Evolutionary conservation across 2,113 vertebrate species (phyloP).

Genomic region (Litocranius walleri): DNA sequence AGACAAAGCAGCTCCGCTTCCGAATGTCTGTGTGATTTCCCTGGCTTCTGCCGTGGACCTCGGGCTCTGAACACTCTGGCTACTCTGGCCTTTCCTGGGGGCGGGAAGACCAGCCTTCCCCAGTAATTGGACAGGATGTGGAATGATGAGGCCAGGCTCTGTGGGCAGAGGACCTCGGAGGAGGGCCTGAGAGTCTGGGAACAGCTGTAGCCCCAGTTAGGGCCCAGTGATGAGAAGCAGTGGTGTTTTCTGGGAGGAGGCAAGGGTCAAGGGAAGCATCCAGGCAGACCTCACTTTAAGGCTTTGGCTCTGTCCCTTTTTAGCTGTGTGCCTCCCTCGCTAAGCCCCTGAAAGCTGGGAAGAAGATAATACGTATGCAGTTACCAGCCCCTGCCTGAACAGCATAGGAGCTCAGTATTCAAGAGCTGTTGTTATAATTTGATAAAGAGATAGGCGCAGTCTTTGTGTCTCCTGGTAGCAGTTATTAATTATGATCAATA

Average conservation of each 20-base stretch:
- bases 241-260: background rate
- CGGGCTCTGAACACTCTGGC: conserved; percentile 7
- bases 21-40: background rate
- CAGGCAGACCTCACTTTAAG: background rate
- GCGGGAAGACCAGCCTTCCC: background rate
- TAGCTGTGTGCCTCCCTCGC: background rate
- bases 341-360: background rate
- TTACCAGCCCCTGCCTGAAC: background rate
- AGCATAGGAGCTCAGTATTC: background rate
- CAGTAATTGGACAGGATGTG: background rate
- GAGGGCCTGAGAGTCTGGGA: background rate
- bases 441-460: background rate
- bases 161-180: background rate
- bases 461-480: background rate
- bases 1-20: background rate
- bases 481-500: background rate
- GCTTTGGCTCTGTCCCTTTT: background rate
- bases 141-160: background rate
- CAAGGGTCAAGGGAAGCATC: background rate
- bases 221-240: background rate
- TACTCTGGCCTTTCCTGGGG: background rate
- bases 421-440: background rate
- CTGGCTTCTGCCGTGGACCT: background rate
- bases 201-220: background rate
- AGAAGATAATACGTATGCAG: background rate